phyloP scores from a whole-genome alignment of 2,888 invertebrate species.

The Aporophyla nigra region DNA sequence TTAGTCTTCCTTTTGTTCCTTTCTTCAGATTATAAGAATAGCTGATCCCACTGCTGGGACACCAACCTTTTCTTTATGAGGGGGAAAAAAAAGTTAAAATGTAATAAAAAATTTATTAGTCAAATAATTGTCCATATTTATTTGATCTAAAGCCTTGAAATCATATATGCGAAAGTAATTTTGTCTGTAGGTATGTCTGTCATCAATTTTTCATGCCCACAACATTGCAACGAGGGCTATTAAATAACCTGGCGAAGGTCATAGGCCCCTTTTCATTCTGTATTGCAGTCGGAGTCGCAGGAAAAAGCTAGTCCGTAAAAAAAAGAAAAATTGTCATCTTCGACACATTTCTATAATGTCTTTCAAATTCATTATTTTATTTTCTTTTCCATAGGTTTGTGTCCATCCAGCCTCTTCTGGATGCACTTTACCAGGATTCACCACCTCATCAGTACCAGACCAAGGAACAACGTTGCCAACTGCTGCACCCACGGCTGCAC shows the following conservation, averaged over 20 bases:
- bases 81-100: neutral
- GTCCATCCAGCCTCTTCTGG: constrained; percentile 70
- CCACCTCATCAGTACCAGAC: neutral
- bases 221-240: neutral
- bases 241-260: neutral
- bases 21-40: neutral
- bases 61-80: no score
- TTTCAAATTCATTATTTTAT: neutral
- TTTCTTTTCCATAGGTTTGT: constrained; percentile 72
- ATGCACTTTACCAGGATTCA: constrained; percentile 71
- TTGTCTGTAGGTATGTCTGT: neutral
- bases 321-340: neutral
- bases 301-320: neutral
- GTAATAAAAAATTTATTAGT: neutral
- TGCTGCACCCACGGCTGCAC: neutral
- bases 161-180: neutral
- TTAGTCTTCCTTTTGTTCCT: constrained; percentile 49
- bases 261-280: neutral
- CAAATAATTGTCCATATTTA: neutral
- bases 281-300: neutral
- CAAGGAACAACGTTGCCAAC: constrained; percentile 38
- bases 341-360: neutral
- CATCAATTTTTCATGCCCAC: neutral
- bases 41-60: no score
- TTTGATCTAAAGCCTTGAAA: neutral